These are phyloP conservation scores for Melangyna quadrimaculata DNA, from an alignment of 2,888 invertebrate species.

Conservation along the genomic window DNA sequence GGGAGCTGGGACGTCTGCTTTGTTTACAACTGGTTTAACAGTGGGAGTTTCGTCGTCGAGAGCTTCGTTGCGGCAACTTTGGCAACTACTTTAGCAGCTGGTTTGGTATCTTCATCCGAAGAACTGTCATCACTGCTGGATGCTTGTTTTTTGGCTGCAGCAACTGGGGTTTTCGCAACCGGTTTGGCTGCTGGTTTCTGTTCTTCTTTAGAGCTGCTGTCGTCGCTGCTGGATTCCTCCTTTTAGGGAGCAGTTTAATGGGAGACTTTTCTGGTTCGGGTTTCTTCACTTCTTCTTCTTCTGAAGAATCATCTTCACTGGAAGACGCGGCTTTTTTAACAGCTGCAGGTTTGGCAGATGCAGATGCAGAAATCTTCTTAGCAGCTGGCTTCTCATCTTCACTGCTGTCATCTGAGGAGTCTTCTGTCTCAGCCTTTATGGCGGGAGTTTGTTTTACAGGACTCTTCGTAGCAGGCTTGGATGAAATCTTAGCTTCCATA, in stretches of 20 bases:
- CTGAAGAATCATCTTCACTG: constrained; percentile 75
- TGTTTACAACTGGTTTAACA: constrained; percentile 64
- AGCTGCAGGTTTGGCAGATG: no score
- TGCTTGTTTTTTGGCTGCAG: constrained; percentile 59
- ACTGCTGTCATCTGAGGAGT: no score
- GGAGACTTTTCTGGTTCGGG: constrained; percentile 70
- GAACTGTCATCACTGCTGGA: constrained; percentile 75
- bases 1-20: constrained; percentile 68
- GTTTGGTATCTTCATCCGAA: constrained; percentile 19
- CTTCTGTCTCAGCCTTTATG: constrained; percentile 71
- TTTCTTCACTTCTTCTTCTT: constrained; percentile 70
- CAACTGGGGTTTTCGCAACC: constrained; percentile 68
- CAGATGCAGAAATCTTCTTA: no score
- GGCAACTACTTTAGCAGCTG: not conserved
- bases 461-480: constrained; percentile 69
- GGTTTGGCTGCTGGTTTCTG: constrained; percentile 50
- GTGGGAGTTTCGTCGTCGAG: constrained; percentile 75
- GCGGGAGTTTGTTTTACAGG: constrained; percentile 68
- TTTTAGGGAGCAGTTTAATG: constrained; percentile 69
- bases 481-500: constrained; percentile 73
- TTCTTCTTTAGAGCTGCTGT: constrained; percentile 74
- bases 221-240: constrained; percentile 73
- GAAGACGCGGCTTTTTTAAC: no score
- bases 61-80: constrained; percentile 60
- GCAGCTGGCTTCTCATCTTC: no score